These are phyloP conservation scores for Irena cyanogastra DNA, from an alignment of 2,113 vertebrate species.

Conservation along the genomic window DNA sequence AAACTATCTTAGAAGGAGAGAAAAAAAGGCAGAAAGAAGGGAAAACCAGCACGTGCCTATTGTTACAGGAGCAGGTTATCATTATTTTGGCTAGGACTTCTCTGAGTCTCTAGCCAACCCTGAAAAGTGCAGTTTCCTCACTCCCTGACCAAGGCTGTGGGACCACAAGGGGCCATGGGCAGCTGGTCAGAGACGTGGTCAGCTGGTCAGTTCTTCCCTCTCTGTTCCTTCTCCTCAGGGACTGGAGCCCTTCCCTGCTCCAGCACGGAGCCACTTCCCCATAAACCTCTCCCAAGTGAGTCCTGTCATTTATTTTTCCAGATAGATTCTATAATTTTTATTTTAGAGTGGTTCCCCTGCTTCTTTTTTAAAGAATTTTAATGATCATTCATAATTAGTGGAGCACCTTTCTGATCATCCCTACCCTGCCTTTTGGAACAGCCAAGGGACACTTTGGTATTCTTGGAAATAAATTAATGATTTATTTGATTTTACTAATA, in stretches of 20 bases:
- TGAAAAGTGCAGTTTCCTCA: too few relatives aligned
- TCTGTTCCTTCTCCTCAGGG: background rate
- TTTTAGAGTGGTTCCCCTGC: background rate
- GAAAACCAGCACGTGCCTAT: too few relatives aligned
- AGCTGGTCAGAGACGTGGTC: background rate
- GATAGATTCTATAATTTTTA: fast-evolving
- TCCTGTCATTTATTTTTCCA: background rate
- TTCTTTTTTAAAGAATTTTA: background rate
- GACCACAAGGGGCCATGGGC: background rate
- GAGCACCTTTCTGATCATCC: background rate
- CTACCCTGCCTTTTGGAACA: background rate
- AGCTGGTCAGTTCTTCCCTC: background rate
- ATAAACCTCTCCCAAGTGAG: background rate
- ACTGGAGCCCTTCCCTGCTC: background rate
- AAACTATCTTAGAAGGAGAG: too few relatives aligned
- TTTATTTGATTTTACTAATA: background rate
- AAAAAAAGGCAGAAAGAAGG: too few relatives aligned
- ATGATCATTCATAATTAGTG: background rate
- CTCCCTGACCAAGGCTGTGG: too few relatives aligned
- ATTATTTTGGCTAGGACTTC: too few relatives aligned
- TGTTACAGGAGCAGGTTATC: too few relatives aligned
- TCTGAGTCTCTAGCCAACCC: too few relatives aligned
- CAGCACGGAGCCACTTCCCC: background rate
- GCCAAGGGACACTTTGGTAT: background rate
- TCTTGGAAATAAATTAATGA: background rate